Evolutionary conservation across 2,888 invertebrate genomes (phyloP).

Genomic region (Liposcelis brunnea): DNA sequence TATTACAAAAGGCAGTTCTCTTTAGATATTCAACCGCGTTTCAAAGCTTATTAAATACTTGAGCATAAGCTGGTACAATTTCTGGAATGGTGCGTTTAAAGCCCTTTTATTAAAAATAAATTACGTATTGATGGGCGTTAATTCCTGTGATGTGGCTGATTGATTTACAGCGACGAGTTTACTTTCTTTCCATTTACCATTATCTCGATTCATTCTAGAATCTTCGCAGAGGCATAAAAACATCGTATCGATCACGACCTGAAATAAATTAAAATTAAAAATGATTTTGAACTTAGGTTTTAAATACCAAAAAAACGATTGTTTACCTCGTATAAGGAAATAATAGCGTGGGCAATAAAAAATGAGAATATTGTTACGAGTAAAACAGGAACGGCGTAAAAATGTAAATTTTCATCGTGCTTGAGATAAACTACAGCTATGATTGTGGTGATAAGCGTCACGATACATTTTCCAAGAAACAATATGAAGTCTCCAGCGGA

Average conservation of each 20-base stretch:
- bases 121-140: slow-evolving; percentile 4
- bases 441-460: slow-evolving; percentile 67
- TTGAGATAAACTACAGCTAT: slow-evolving; percentile 61
- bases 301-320: slow-evolving; percentile 6
- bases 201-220: slow-evolving; percentile 61
- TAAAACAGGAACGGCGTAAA: slow-evolving; percentile 73
- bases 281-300: too few relatives aligned
- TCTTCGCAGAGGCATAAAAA: slow-evolving; percentile 91
- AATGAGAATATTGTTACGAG: slow-evolving; percentile 72
- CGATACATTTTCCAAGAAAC: slow-evolving; percentile 68
- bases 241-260: slow-evolving; percentile 90
- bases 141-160: slow-evolving; percentile 4
- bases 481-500: slow-evolving; percentile 84
- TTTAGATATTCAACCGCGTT: too few relatives aligned
- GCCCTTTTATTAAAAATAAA: neutral
- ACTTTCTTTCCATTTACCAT: slow-evolving; percentile 42
- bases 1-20: too few relatives aligned
- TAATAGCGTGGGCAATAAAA: slow-evolving; percentile 82
- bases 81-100: too few relatives aligned
- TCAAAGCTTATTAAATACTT: too few relatives aligned
- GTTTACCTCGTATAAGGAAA: slow-evolving; percentile 81
- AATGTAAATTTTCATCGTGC: slow-evolving; percentile 52
- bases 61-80: too few relatives aligned
- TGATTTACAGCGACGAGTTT: slow-evolving; percentile 29
- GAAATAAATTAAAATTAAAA: slow-evolving; percentile 19